Percentiles rank a stretch among this genome's conserved stretches.
These are phyloP conservation scores for Phytoseiulus persimilis DNA, from an alignment of 2,888 invertebrate species.

Conservation along the genomic window DNA sequence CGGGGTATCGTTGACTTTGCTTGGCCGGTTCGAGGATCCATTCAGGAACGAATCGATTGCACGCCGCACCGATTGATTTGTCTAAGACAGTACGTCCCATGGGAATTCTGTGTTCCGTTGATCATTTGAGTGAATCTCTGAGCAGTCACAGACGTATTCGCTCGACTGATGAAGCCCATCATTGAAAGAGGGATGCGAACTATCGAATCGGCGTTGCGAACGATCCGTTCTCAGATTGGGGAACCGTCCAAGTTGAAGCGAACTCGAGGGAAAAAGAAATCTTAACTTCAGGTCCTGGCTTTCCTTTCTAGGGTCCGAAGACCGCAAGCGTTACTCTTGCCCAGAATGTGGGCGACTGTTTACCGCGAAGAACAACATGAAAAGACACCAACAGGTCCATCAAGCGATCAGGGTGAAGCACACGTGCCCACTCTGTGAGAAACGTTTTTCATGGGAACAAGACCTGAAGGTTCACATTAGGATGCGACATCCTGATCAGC, in stretches of 20 bases:
- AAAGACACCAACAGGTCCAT: conserved; percentile 38
- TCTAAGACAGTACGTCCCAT: neutral
- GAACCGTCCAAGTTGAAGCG: no score
- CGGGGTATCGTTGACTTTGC: neutral
- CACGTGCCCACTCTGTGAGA: conserved; percentile 38
- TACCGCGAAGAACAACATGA: conserved; percentile 39
- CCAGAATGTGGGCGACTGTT: conserved; percentile 34
- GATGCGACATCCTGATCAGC: conserved; percentile 36
- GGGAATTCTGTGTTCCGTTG: no score
- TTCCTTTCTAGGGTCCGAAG: conserved; percentile 14
- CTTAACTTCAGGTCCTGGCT: neutral
- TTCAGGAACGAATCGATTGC: neutral
- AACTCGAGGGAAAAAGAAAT: neutral
- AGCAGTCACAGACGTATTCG: no score
- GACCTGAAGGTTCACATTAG: conserved; percentile 37
- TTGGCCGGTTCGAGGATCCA: neutral
- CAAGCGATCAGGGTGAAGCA: conserved; percentile 34
- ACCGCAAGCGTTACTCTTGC: conserved; percentile 19
- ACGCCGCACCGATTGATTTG: neutral
- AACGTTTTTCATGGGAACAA: conserved; percentile 34
- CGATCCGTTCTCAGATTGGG: no score
- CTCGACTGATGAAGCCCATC: no score
- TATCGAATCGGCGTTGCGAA: no score
- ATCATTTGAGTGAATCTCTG: no score
- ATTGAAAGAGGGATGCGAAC: no score